A percentile compares a stretch with the other conserved stretches of the same genome.
phyloP scores from a whole-genome alignment of 2,888 invertebrate genomes.

The Eristalinus sepulchralis region DNA sequence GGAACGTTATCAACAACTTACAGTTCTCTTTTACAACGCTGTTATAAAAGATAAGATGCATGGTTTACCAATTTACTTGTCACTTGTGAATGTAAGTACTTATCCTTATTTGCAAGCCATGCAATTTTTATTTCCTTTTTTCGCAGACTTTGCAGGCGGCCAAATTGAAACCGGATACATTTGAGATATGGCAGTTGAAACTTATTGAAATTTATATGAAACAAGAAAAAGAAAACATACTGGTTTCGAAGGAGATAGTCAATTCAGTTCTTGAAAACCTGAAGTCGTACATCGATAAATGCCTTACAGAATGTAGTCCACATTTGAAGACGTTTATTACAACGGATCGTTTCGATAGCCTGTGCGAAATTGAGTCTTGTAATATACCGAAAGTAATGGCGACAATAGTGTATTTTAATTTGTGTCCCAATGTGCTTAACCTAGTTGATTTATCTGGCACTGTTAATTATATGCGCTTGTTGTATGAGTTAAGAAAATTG shows the following conservation, averaged over 20 bases:
- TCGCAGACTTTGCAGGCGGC: constrained; percentile 83
- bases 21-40: constrained; percentile 89
- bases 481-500: constrained; percentile 77
- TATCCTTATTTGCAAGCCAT: not conserved
- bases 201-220: constrained; percentile 83
- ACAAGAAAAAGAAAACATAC: constrained; percentile 73
- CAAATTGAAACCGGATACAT: constrained; percentile 82
- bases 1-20: constrained; percentile 84
- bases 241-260: constrained; percentile 78
- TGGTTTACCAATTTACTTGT: constrained; percentile 87
- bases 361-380: constrained; percentile 19
- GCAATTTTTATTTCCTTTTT: constrained; percentile 69
- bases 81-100: constrained; percentile 84
- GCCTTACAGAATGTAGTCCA: constrained; percentile 72
- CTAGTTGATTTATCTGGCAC: constrained; percentile 75
- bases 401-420: constrained; percentile 77
- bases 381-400: constrained; percentile 76
- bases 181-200: constrained; percentile 89
- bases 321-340: constrained; percentile 77
- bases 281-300: constrained; percentile 75
- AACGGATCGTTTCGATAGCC: constrained; percentile 68
- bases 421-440: constrained; percentile 78
- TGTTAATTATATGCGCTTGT: constrained; percentile 77
- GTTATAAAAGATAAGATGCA: constrained; percentile 90
- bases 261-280: constrained; percentile 77